phyloP scores from a whole-genome alignment of 2,113 vertebrate species.

The Esox niger region DNA sequence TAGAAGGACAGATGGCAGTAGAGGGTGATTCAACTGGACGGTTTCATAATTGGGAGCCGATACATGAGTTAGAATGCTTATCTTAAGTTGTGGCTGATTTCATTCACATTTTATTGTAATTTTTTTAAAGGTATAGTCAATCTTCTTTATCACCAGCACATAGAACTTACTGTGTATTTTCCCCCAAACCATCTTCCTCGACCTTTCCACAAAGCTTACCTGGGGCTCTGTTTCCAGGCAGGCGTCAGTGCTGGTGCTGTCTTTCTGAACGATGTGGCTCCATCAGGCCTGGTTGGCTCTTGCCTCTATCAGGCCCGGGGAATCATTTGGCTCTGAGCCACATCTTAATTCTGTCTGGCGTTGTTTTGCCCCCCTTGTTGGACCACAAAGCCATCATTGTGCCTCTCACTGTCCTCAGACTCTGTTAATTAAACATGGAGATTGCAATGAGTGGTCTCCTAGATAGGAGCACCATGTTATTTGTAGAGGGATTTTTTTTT shows the following conservation, averaged over 20 bases:
- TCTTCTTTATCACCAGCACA: background rate
- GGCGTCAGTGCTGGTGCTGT: slow-evolving; percentile 50
- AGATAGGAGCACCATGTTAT: background rate
- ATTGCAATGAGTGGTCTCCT: slow-evolving; percentile 61
- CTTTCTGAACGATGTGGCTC: slow-evolving; percentile 38
- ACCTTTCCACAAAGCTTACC: slow-evolving; percentile 5
- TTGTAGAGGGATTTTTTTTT: background rate
- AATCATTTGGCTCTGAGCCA: slow-evolving; percentile 76
- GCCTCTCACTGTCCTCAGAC: slow-evolving; percentile 62
- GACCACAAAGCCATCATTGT: slow-evolving; percentile 89
- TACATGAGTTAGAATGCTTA: background rate
- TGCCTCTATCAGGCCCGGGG: slow-evolving; percentile 63
- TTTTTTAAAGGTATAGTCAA: slow-evolving; percentile 6
- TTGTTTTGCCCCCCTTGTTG: slow-evolving; percentile 56
- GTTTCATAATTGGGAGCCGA: slow-evolving; percentile 46
- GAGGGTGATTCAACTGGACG: slow-evolving; percentile 71
- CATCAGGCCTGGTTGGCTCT: slow-evolving; percentile 46
- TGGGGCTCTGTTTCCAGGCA: slow-evolving; percentile 32
- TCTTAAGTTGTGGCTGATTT: slow-evolving; percentile 7
- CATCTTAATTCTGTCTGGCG: slow-evolving; percentile 81
- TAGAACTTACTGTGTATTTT: slow-evolving; percentile 16
- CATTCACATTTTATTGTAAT: background rate
- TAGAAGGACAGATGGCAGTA: slow-evolving; percentile 76
- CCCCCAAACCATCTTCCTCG: slow-evolving; percentile 21
- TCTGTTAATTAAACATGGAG: slow-evolving; percentile 79